Conservation (phyloP, 2,888 invertebrate species). For the Pardosa pseudoannulata region DNA sequence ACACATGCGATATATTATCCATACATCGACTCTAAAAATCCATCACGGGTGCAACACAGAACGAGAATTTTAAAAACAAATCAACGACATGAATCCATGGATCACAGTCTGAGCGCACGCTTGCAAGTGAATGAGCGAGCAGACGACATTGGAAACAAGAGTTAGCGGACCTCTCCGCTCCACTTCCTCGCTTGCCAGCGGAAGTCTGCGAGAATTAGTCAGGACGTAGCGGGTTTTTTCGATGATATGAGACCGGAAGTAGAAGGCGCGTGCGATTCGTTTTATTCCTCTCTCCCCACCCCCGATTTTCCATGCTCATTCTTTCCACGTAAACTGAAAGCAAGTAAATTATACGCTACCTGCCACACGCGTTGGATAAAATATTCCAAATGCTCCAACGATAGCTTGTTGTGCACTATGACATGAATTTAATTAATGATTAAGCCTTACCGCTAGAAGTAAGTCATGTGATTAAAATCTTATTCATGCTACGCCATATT, state of each 20-base stretch:
- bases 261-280: constrained; percentile 39
- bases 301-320: not conserved
- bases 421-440: no score
- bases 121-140: constrained; percentile 21
- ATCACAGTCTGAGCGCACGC: not conserved
- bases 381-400: no score
- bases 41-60: not conserved
- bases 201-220: constrained; percentile 60
- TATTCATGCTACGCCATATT: no score
- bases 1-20: constrained; percentile 49
- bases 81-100: not conserved
- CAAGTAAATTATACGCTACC: not conserved
- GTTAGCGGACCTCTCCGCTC: constrained; percentile 51
- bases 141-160: constrained; percentile 50
- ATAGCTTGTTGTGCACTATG: no score
- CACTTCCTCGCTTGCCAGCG: constrained; percentile 54
- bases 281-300: constrained; percentile 18
- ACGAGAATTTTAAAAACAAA: constrained; percentile 20
- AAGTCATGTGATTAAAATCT: no score
- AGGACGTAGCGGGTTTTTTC: constrained; percentile 63
- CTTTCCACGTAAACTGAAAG: not conserved
- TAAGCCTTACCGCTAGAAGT: no score
- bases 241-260: constrained; percentile 66
- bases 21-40: constrained; percentile 36
- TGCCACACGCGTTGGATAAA: not conserved